Percentiles rank a stretch among this genome's conserved stretches.
Conservation (phyloP, 2,888 invertebrate genomes). For the Coleophora flavipennella region DNA sequence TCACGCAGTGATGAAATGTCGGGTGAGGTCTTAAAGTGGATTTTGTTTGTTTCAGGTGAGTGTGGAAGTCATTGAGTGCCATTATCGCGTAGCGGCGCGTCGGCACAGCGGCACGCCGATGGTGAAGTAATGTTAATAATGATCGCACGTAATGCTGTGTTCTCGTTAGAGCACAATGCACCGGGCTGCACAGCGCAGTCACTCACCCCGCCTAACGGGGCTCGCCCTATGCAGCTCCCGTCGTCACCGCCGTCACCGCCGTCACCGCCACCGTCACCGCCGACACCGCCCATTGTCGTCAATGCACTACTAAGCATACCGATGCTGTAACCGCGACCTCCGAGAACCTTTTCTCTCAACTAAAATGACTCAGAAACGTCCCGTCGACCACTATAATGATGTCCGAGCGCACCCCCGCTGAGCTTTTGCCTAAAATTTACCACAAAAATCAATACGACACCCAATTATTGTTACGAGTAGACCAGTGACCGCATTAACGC, state of each 20-base stretch:
- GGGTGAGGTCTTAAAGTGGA: too few species aligned
- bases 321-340: conserved; percentile 26
- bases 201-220: conserved; percentile 70
- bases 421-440: conserved; percentile 32
- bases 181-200: conserved; percentile 69
- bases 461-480: conserved; percentile 17
- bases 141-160: conserved; percentile 61
- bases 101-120: conserved; percentile 12
- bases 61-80: conserved; percentile 10
- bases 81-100: conserved; percentile 14
- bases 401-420: conserved; percentile 40
- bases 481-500: conserved; percentile 15
- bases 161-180: conserved; percentile 72
- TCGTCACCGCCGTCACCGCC: conserved; percentile 47
- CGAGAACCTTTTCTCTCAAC: conserved; percentile 14
- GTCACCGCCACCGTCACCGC: conserved; percentile 28
- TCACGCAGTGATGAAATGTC: too few species aligned
- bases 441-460: conserved; percentile 23
- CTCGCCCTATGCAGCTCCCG: conserved; percentile 57
- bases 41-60: conserved; percentile 57
- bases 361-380: conserved; percentile 9
- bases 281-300: conserved; percentile 58
- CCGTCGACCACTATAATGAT: conserved; percentile 24
- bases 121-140: conserved; percentile 40
- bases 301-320: conserved; percentile 46